Evolutionary conservation across 2,888 invertebrate species (phyloP), one percentile per base, ranked within the genome.

Genomic region (Lasioglossum malachurum): DNA sequence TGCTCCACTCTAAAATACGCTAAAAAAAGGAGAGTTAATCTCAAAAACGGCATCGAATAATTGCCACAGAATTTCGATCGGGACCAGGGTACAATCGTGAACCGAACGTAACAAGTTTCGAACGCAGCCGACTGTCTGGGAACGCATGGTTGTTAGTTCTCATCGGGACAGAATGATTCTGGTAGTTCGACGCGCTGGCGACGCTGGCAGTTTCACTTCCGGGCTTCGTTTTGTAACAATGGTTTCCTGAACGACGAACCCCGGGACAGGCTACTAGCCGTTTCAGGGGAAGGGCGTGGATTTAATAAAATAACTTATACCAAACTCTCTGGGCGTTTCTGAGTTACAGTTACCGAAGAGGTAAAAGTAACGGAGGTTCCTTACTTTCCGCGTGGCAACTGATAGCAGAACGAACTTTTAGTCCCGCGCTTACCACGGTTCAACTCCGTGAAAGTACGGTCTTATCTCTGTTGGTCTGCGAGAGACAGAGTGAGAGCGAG

Each of bases 221-320:
- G 84, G 78, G 64, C 31, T 49, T 53, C 75, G 60, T 79, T 76
- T 82, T 82, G 87, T 82, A 79, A 89, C 87, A 80, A 74, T 69
- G 67, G 27, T 82, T 84, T 80, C 72, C 82, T 46, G 35, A 57
- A 60, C 75, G 80, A 82, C 78, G 35, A 72, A 69, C 69, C 44
- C 72, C 57, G 60, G 76, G 57, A 82, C 75, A 46, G 64, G 49
- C 10, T 12, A 53, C 74, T 71, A 31, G 46, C 82, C 75, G 78
- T 49, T 84, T 84, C 87, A 75, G 82, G 77, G 82, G 84, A 89
- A 80, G 82, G 86, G 90, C 89, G 87, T 89, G 88, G 87, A 92
- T 93, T 92, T 93, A 93, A 93, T 93, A 93, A 93, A 93, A 93
- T 92, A 92, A 92, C 91, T 93, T 92, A 91, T 90, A 91, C 89